phyloP scores from a whole-genome alignment of 64 coral and sea anemone species.

The Actinia tenebrosa region DNA sequence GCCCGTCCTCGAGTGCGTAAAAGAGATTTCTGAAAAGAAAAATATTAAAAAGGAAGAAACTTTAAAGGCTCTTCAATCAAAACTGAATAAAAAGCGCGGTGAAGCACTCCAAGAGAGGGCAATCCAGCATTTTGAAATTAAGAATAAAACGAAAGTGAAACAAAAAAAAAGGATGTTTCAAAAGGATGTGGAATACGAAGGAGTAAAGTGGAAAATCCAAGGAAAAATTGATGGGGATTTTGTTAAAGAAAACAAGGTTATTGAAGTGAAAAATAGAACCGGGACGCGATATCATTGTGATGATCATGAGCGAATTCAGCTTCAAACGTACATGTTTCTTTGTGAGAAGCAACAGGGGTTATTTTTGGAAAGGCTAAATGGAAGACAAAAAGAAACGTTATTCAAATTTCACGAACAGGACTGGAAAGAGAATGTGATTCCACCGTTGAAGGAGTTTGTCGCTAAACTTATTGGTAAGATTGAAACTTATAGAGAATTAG shows the following conservation, averaged over 20 bases:
- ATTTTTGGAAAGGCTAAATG: slow-evolving; percentile 78
- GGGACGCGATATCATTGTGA: slow-evolving; percentile 66
- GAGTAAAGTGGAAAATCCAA: slow-evolving; percentile 66
- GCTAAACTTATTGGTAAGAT: slow-evolving; percentile 50
- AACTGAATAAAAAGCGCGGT: slow-evolving; percentile 71
- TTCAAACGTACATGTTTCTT: slow-evolving; percentile 89
- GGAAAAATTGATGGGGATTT: slow-evolving; percentile 66
- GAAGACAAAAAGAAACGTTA: slow-evolving; percentile 46
- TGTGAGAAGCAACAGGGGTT: slow-evolving; percentile 73
- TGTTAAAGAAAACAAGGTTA: slow-evolving; percentile 57
- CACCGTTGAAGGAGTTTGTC: slow-evolving; percentile 74
- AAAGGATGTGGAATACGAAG: slow-evolving; percentile 57
- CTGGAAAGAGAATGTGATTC: slow-evolving; percentile 63
- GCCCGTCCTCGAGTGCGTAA: slow-evolving; percentile 54
- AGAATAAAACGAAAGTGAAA: slow-evolving; percentile 24
- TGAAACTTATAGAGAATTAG: slow-evolving; percentile 13
- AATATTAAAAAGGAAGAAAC: slow-evolving; percentile 44
- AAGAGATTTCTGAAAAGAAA: slow-evolving; percentile 72
- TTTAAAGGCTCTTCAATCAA: slow-evolving; percentile 59
- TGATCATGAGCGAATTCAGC: slow-evolving; percentile 81
- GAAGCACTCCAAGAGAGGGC: slow-evolving; percentile 64
- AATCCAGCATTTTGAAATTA: slow-evolving; percentile 54
- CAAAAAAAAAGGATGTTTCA: slow-evolving; percentile 28
- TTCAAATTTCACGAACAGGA: slow-evolving; percentile 66
- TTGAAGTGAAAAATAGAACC: slow-evolving; percentile 95